Evolutionary conservation across 2,113 vertebrate genomes (phyloP).

Genomic region (Phyllostomus hastatus): DNA sequence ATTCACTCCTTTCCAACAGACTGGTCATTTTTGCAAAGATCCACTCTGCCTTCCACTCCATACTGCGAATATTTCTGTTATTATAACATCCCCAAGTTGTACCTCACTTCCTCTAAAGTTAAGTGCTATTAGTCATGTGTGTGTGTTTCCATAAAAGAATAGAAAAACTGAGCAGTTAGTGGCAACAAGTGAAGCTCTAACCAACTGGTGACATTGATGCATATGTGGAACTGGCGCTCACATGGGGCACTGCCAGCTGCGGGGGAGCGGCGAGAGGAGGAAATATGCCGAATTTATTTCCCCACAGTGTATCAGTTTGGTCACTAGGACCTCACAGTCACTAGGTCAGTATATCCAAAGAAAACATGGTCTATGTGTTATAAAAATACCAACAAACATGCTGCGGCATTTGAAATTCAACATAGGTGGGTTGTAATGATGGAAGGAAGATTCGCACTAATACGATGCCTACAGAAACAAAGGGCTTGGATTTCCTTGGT

Average conservation of each 20-base stretch:
- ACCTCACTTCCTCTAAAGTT: neutral
- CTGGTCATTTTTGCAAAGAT: neutral
- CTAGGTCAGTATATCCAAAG: neutral
- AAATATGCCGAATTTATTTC: neutral
- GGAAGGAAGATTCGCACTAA: neutral
- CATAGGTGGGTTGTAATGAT: neutral
- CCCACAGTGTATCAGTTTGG: neutral
- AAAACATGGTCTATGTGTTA: neutral
- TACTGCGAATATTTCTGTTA: neutral
- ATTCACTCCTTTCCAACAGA: neutral
- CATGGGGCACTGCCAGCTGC: neutral
- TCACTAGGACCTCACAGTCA: neutral
- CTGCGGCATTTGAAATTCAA: neutral
- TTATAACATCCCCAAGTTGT: neutral
- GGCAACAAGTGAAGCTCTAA: neutral
- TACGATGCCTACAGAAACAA: neutral
- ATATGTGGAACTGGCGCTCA: neutral
- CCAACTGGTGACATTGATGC: neutral
- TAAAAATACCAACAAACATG: conserved; percentile 10
- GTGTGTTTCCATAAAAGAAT: neutral
- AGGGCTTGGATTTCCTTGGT: neutral
- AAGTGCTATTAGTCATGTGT: neutral
- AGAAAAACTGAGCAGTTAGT: neutral
- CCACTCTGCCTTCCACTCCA: neutral
- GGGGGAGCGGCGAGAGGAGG: neutral